These are phyloP conservation scores for Hesperophylax magnus DNA, from an alignment of 1,140 invertebrate species.

Conservation along the genomic window DNA sequence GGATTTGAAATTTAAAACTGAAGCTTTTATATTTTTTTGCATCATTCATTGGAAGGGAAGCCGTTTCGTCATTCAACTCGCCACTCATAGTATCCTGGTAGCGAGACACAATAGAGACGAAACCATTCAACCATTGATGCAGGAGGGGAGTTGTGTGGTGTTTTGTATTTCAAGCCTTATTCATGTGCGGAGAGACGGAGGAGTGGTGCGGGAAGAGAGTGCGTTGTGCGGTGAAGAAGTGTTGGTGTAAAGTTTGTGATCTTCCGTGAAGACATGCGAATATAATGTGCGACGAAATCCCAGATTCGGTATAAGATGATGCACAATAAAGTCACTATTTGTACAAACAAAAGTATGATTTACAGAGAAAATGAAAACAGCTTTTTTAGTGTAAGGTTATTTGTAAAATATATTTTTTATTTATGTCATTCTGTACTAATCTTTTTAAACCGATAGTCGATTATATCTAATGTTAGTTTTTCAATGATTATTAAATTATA, in stretches of 20 bases:
- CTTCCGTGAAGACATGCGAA: constrained; percentile 57
- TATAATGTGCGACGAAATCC: constrained; percentile 52
- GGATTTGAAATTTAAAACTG: constrained; percentile 13
- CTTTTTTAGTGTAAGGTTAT: constrained; percentile 48
- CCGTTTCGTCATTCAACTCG: constrained; percentile 7
- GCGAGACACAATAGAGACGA: neutral
- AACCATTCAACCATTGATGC: neutral
- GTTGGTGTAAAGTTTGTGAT: constrained; percentile 51
- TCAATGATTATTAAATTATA: constrained; percentile 25
- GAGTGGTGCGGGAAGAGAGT: too few relatives aligned
- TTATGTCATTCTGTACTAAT: constrained; percentile 37
- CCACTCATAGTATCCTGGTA: neutral
- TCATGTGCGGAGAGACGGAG: neutral
- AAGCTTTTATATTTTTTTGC: constrained; percentile 33
- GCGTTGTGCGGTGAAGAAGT: neutral
- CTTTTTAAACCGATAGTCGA: constrained; percentile 34
- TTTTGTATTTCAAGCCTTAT: constrained; percentile 17
- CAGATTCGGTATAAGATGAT: constrained; percentile 39
- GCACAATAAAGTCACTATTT: constrained; percentile 57
- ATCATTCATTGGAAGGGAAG: constrained; percentile 5
- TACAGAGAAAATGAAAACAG: constrained; percentile 38
- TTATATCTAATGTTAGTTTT: constrained; percentile 32
- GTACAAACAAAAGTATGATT: constrained; percentile 54
- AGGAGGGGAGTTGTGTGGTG: neutral
- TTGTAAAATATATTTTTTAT: constrained; percentile 52